phyloP scores from a whole-genome alignment of 2,797 vertebrate genomes.

The Prionace glauca region DNA sequence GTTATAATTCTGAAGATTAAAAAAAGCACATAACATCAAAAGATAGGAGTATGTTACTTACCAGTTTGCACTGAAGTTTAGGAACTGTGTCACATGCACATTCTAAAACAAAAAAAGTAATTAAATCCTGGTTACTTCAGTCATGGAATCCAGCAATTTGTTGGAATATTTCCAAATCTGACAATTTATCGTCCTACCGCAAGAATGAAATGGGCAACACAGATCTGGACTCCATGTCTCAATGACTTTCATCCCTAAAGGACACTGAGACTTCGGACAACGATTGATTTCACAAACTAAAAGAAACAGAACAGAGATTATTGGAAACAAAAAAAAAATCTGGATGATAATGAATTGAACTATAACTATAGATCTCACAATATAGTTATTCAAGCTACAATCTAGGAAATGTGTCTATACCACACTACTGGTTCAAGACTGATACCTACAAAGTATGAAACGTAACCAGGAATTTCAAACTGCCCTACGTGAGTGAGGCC shows the following conservation, averaged over 20 bases:
- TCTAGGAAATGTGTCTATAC: neutral
- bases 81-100: slow-evolving; percentile 78
- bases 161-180: neutral
- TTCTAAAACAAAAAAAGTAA: slow-evolving; percentile 57
- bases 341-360: neutral
- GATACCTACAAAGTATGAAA: neutral
- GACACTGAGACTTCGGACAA: slow-evolving; percentile 72
- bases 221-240: slow-evolving; percentile 64
- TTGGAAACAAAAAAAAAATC: slow-evolving; percentile 37
- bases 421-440: neutral
- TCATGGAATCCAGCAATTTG: slow-evolving; percentile 20
- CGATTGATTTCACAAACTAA: slow-evolving; percentile 79
- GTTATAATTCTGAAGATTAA: neutral
- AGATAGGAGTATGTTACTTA: slow-evolving; percentile 51
- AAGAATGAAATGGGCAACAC: slow-evolving; percentile 80
- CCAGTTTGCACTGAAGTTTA: slow-evolving; percentile 77
- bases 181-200: slow-evolving; percentile 63
- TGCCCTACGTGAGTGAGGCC: neutral
- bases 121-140: slow-evolving; percentile 22
- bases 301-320: neutral
- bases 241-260: slow-evolving; percentile 70
- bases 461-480: neutral
- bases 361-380: neutral
- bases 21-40: slow-evolving; percentile 39
- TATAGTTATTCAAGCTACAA: neutral